Percentiles rank a stretch among this genome's conserved stretches.
Evolutionary conservation across 2,113 vertebrate genomes (phyloP).

Genomic region (Dicerorhinus sumatrensis): DNA sequence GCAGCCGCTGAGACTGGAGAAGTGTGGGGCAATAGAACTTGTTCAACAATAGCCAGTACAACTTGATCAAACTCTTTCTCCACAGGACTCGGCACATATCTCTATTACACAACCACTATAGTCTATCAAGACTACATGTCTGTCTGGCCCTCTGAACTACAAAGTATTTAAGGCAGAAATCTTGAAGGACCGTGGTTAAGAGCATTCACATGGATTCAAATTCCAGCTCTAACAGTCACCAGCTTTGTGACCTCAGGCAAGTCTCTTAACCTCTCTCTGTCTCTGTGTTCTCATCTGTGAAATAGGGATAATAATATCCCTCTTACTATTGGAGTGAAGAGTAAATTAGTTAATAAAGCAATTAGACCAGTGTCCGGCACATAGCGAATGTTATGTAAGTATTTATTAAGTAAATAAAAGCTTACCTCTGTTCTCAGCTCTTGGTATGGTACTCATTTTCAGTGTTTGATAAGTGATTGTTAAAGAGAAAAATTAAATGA

Average conservation of each 20-base stretch:
- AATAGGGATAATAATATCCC: background rate
- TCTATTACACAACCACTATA: background rate
- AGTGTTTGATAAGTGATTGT: background rate
- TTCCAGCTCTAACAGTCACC: background rate
- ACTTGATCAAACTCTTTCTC: background rate
- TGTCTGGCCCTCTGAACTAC: background rate
- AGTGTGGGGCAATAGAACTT: background rate
- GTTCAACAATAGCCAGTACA: background rate
- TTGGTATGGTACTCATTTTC: background rate
- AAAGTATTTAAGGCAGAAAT: background rate
- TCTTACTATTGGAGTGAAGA: background rate
- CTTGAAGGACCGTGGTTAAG: background rate
- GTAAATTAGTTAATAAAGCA: background rate
- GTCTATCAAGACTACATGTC: background rate
- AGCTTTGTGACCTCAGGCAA: background rate
- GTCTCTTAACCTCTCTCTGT: background rate
- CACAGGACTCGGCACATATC: background rate
- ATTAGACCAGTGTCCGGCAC: background rate
- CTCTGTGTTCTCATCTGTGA: background rate
- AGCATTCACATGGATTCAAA: background rate
- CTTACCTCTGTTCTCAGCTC: background rate
- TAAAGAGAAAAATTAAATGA: slow-evolving; percentile 22
- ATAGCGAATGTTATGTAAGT: background rate
- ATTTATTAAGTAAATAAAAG: background rate
- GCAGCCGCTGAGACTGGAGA: background rate